Evolutionary conservation across 2,113 vertebrate genomes (phyloP).

Genomic region (Canis aureus): DNA sequence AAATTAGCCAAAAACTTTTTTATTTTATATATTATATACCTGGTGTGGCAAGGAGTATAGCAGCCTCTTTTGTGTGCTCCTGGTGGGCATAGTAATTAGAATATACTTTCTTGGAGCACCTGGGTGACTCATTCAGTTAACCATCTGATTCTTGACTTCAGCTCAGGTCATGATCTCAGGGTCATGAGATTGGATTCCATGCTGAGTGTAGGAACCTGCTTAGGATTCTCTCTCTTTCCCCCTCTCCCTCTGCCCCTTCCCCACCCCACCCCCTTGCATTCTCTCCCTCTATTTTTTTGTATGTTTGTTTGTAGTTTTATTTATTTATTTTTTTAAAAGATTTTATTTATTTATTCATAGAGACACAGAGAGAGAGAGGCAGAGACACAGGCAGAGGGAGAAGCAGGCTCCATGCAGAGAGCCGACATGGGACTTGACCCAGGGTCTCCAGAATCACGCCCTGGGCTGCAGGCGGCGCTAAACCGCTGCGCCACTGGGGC

Average conservation of each 20-base stretch:
- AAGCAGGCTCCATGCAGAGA: too few relatives aligned
- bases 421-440: too few relatives aligned
- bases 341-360: too few relatives aligned
- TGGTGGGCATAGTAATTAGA: neutral
- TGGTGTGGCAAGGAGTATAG: neutral
- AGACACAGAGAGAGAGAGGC: too few relatives aligned
- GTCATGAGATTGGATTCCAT: neutral
- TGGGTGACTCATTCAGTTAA: neutral
- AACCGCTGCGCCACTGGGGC: too few relatives aligned
- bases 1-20: neutral
- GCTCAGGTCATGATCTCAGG: too few relatives aligned
- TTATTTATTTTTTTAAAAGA: too few relatives aligned
- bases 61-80: neutral
- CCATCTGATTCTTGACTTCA: neutral
- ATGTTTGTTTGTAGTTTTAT: too few relatives aligned
- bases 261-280: too few relatives aligned
- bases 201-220: neutral
- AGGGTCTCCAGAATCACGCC: too few relatives aligned
- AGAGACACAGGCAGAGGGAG: too few relatives aligned
- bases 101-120: neutral
- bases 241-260: neutral
- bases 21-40: constrained; percentile 9
- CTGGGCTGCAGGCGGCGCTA: too few relatives aligned
- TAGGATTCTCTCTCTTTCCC: neutral
- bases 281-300: neutral